phyloP scores from a whole-genome alignment of 2,888 invertebrate genomes.

The Mesoligia furuncula region DNA sequence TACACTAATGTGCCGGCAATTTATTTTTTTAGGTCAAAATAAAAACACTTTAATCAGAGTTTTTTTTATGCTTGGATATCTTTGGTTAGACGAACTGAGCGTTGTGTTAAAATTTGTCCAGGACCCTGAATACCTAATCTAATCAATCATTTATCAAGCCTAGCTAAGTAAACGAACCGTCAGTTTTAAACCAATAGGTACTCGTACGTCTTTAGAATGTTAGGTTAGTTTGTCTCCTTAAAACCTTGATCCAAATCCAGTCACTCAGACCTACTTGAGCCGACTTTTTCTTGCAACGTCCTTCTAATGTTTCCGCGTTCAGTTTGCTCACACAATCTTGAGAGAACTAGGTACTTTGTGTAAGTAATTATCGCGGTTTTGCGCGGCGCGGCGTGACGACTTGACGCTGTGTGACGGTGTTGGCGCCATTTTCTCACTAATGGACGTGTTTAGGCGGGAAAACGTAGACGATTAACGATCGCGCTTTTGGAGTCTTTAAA shows the following conservation, averaged over 20 bases:
- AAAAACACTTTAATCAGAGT: too few relatives aligned
- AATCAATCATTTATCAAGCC: neutral
- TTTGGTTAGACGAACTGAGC: too few relatives aligned
- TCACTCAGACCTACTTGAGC: conserved; percentile 5
- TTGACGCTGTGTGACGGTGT: conserved; percentile 24
- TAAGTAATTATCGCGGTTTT: conserved; percentile 46
- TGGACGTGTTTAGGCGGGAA: conserved; percentile 8
- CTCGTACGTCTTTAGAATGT: neutral
- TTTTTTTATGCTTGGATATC: too few relatives aligned
- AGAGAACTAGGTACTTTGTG: conserved; percentile 34
- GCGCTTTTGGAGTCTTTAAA: conserved; percentile 8
- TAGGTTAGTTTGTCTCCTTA: conserved; percentile 5
- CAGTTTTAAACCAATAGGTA: neutral
- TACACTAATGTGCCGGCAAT: too few relatives aligned
- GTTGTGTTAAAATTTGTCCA: too few relatives aligned
- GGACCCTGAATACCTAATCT: too few relatives aligned
- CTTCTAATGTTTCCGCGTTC: conserved; percentile 57
- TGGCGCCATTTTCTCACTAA: conserved; percentile 43
- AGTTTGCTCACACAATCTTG: conserved; percentile 29
- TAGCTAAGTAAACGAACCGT: neutral
- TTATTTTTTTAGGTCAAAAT: too few relatives aligned
- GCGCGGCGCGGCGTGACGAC: conserved; percentile 31
- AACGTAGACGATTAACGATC: conserved; percentile 6
- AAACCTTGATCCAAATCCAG: conserved; percentile 45
- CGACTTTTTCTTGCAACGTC: conserved; percentile 50